Evolutionary conservation across 2,888 invertebrate species (phyloP).

Genomic region (Desoria tigrina): DNA sequence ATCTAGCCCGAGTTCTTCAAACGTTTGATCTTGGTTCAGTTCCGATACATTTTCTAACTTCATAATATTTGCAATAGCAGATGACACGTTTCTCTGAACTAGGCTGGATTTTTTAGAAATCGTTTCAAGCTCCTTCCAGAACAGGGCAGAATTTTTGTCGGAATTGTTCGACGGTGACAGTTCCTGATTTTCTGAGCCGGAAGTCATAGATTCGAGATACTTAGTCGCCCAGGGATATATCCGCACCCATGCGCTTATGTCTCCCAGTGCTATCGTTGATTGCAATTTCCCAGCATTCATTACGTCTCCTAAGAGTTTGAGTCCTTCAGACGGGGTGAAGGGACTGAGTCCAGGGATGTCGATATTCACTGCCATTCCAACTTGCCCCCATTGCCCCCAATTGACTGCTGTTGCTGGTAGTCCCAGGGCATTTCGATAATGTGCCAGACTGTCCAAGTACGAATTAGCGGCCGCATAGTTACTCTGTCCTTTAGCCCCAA

Average conservation of each 20-base stretch:
- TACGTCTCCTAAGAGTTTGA: background rate
- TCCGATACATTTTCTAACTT: conserved; percentile 22
- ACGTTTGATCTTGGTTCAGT: background rate
- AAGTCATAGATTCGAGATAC: background rate
- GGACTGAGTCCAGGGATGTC: conserved; percentile 5
- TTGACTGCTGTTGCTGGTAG: conserved; percentile 22
- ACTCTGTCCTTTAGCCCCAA: conserved; percentile 22
- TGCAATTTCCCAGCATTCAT: background rate
- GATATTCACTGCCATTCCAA: conserved; percentile 27
- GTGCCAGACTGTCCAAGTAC: conserved; percentile 21
- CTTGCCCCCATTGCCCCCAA: conserved; percentile 36
- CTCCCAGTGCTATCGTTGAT: background rate
- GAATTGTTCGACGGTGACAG: background rate
- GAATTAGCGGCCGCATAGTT: conserved; percentile 24
- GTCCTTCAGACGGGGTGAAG: background rate
- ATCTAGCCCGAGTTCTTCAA: conserved; percentile 37
- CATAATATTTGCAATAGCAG: background rate
- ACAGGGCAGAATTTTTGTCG: background rate
- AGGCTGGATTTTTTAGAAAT: background rate
- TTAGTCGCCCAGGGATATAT: background rate
- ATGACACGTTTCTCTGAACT: background rate
- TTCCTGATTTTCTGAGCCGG: too few relatives aligned
- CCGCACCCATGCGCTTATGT: background rate
- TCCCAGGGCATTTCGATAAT: conserved; percentile 15
- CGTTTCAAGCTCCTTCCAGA: background rate